Percentiles rank a stretch among this genome's conserved stretches.
phyloP scores from a whole-genome alignment of 2,797 vertebrate genomes.

The Sebastes kiyomatsui region DNA sequence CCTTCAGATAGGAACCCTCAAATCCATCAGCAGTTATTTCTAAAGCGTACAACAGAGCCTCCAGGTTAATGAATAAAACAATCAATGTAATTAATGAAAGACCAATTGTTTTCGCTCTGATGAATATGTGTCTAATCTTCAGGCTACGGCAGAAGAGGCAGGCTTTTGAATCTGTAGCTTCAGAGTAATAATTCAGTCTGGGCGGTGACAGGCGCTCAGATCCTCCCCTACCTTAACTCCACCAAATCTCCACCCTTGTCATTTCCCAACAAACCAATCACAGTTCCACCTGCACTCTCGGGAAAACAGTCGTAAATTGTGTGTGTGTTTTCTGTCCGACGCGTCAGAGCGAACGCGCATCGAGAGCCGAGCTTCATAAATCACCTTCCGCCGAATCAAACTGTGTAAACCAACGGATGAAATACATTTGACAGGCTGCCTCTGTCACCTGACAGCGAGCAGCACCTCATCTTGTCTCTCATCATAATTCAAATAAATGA shows the following conservation, averaged over 20 bases:
- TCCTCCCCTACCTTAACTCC: slow-evolving; percentile 6
- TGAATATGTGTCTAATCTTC: slow-evolving; percentile 37
- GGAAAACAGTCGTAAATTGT: slow-evolving; percentile 6
- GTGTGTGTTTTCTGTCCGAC: neutral
- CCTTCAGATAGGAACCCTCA: slow-evolving; percentile 4
- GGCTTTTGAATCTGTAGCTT: slow-evolving; percentile 7
- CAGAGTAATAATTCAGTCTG: slow-evolving; percentile 43
- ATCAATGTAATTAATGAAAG: slow-evolving; percentile 48
- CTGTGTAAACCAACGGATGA: neutral
- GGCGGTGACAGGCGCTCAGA: neutral
- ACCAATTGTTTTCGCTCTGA: slow-evolving; percentile 22
- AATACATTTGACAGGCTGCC: slow-evolving; percentile 5
- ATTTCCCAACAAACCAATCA: slow-evolving; percentile 17
- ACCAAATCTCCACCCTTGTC: neutral
- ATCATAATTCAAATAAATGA: slow-evolving; percentile 53
- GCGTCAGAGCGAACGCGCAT: neutral
- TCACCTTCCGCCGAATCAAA: slow-evolving; percentile 1
- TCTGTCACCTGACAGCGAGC: slow-evolving; percentile 29
- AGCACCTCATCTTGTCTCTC: slow-evolving; percentile 5
- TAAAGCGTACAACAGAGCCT: neutral
- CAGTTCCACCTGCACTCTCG: neutral
- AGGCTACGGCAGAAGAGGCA: slow-evolving; percentile 11
- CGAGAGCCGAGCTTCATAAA: neutral
- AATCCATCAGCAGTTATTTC: slow-evolving; percentile 28
- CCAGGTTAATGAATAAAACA: slow-evolving; percentile 30